phyloP scores from a whole-genome alignment of 2,888 invertebrate genomes.

The Molorchus minor region DNA sequence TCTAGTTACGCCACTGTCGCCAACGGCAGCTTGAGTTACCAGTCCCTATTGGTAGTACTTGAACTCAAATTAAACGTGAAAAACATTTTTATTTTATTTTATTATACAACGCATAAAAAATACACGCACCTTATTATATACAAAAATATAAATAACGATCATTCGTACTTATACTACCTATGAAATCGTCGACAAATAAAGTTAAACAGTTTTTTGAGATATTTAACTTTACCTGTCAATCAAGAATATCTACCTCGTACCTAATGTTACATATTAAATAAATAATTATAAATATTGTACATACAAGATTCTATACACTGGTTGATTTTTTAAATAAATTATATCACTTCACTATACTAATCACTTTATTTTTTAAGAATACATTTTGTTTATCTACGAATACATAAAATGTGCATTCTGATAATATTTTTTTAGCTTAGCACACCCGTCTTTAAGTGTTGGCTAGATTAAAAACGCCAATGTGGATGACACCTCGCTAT shows the following conservation, averaged over 20 bases:
- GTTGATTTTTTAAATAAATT: constrained; percentile 18
- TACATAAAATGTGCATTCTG: no score
- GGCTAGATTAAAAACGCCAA: no score
- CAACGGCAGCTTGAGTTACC: no score
- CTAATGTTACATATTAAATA: constrained; percentile 10
- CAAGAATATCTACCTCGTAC: constrained; percentile 16
- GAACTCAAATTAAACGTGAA: neutral
- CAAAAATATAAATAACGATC: constrained; percentile 47
- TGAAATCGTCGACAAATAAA: constrained; percentile 40
- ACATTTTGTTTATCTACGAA: no score
- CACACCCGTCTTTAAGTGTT: no score
- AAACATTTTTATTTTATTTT: constrained; percentile 33
- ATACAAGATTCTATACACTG: constrained; percentile 27
- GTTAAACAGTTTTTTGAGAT: constrained; percentile 28
- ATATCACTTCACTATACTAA: constrained; percentile 21
- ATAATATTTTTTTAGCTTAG: no score
- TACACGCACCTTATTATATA: constrained; percentile 55
- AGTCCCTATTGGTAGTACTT: neutral
- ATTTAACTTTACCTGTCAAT: constrained; percentile 44
- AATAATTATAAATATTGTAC: constrained; percentile 2
- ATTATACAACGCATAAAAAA: constrained; percentile 50
- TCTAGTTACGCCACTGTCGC: no score
- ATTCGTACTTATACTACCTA: constrained; percentile 36
- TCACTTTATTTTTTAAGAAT: constrained; percentile 1
- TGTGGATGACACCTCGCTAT: no score